Base-by-base conservation (phyloP, 2,888 invertebrate genomes). In the Himalopsyche tibetana region DNA sequence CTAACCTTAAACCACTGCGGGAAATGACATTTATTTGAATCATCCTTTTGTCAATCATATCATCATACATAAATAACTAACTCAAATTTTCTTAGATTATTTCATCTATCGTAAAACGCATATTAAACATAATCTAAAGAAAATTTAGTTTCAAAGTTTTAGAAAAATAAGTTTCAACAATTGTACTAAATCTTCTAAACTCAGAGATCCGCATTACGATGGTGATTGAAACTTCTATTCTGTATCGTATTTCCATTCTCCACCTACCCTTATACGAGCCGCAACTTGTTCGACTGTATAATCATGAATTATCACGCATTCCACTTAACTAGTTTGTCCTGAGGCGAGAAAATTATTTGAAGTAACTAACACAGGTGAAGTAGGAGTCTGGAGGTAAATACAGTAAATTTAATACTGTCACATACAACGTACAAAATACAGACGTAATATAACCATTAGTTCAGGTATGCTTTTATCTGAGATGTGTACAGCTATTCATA, bases 251-350 rank as follows among this genome's bases (percentile, higher is more conserved):
- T 63, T 63, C 3, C 8, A 0, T 8, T 63, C 63, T 28, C 19
- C 4, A 56, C 5, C 28, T 63, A 28, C 15, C 28, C 4, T 63
- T 11, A 28, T 74, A 74, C 74, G 74, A 74, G 74, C 11, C 74
- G 74, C 74, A 74, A 74, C 74, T 74, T 74, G 74, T 36, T 74
- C 36, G 28, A 15, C 28, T n/a, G 74, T 12, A 74, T 74, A 74
- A 74, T 5, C 74, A 74, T 74, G 74, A 74, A 74, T 74, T 74
- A 74, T 74, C 36, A 74, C 28, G 74, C 74, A 74, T 74, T 74
- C 74, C 74, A 74, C 74, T 74, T 74, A 74, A 74, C 28, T 74
- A 74, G 74, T 74, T 74, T 74, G 36, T 38, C 74, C 74, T 5
- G 38, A 69, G 74, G 74, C 36, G 74, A 74, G 28, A 74, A 74